A percentile compares a stretch with the other conserved stretches of the same genome.
These are phyloP conservation scores for Halocynthia roretzi DNA, from an alignment of 23 tunicate genomes.

Conservation along the genomic window DNA sequence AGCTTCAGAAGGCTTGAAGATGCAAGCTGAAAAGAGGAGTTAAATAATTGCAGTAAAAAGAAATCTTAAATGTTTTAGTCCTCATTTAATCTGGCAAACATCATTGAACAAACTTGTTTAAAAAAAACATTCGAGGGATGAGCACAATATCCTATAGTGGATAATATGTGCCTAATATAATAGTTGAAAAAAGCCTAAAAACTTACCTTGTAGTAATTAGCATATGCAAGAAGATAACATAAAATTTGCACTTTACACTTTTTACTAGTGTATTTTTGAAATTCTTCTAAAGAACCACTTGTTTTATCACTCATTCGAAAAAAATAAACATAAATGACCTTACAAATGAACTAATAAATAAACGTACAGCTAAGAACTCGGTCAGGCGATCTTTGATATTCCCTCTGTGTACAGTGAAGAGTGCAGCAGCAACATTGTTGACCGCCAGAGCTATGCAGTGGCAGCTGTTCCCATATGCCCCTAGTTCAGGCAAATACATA, in stretches of 20 bases:
- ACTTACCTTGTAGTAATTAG: not conserved
- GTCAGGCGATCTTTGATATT: constrained; percentile 79
- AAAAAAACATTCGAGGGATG: too few relatives aligned
- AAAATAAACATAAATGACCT: constrained; percentile 2
- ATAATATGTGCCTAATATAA: too few relatives aligned
- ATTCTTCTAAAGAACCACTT: not conserved
- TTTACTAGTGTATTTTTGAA: not conserved
- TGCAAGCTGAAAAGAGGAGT: constrained; percentile 50
- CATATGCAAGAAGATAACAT: not conserved
- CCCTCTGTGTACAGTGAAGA: constrained; percentile 81
- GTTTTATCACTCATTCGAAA: not conserved
- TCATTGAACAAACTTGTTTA: too few relatives aligned
- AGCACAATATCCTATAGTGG: too few relatives aligned
- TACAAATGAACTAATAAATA: not conserved
- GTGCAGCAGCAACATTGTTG: constrained; percentile 92
- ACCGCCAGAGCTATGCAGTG: constrained; percentile 94
- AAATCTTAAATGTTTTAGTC: too few relatives aligned
- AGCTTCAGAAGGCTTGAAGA: constrained; percentile 92
- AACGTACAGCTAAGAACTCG: constrained; percentile 90
- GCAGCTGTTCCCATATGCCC: constrained; percentile 91
- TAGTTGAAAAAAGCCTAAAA: not conserved
- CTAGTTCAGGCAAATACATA: constrained; percentile 62
- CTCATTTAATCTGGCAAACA: too few relatives aligned
- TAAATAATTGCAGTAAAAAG: too few relatives aligned
- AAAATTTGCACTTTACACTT: not conserved